Conservation (phyloP, 2,888 invertebrate species). For the Xanthia icteritia region DNA sequence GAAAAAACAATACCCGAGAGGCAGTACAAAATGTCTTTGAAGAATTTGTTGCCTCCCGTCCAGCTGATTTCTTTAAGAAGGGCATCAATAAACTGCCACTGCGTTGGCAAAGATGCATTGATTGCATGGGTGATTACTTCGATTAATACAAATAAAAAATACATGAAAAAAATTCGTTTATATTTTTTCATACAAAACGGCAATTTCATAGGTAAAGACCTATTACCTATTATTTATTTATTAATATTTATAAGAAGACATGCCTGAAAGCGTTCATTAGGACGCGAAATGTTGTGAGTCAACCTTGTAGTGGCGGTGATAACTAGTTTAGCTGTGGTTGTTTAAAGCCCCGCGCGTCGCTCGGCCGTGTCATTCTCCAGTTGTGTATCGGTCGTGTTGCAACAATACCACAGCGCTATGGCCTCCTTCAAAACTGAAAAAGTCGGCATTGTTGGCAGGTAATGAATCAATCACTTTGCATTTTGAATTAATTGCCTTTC, state of each 20-base stretch:
- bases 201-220: too few species aligned
- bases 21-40: too few species aligned
- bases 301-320: constrained; percentile 69
- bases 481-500: not conserved
- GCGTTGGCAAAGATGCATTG: too few species aligned
- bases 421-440: constrained; percentile 90
- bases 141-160: too few species aligned
- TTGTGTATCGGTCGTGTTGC: constrained; percentile 66
- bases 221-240: not conserved
- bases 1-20: too few species aligned
- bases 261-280: not conserved
- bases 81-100: too few species aligned
- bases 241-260: not conserved
- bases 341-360: constrained; percentile 67
- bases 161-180: too few species aligned
- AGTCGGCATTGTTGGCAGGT: constrained; percentile 95
- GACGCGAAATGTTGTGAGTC: constrained; percentile 45
- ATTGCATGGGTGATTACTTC: too few species aligned
- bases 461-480: constrained; percentile 64
- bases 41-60: too few species aligned
- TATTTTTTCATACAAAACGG: too few species aligned
- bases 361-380: constrained; percentile 72
- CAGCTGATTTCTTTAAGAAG: too few species aligned
- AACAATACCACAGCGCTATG: constrained; percentile 72
- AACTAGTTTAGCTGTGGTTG: constrained; percentile 69